phyloP scores from a whole-genome alignment of 2,113 vertebrate genomes.

The Myanophis thanlyinensis region DNA sequence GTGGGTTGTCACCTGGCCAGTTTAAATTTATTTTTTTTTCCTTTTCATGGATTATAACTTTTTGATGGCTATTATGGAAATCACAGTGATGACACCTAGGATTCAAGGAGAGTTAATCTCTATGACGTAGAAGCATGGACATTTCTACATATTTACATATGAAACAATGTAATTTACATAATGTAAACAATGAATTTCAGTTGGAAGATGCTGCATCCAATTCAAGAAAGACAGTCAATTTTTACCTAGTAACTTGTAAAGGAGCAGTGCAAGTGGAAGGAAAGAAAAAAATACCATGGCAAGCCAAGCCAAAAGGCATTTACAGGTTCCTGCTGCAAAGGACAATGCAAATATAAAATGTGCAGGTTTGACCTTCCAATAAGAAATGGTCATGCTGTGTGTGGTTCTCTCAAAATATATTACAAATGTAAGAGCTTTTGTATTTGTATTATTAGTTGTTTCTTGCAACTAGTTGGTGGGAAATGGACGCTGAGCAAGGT shows the following conservation, averaged over 20 bases:
- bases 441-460: not conserved
- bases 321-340: not conserved
- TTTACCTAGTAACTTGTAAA: not conserved
- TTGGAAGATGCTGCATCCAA: not conserved
- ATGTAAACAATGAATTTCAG: not conserved
- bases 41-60: not conserved
- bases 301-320: not conserved
- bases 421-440: not conserved
- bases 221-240: not conserved
- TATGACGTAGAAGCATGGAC: not conserved
- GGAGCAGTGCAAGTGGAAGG: not conserved
- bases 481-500: not conserved
- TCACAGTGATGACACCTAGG: not conserved
- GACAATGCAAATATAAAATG: not conserved
- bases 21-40: not conserved
- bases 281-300: not conserved
- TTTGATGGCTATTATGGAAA: not conserved
- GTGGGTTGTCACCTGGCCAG: not conserved
- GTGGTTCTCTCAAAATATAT: not conserved
- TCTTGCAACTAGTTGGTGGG: not conserved
- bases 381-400: not conserved
- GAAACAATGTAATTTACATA: not conserved
- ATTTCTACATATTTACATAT: not conserved
- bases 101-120: not conserved
- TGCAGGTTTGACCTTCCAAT: not conserved